Evolutionary conservation across 1,140 invertebrate species (phyloP).

Genomic region (Diorhabda sublineata): DNA sequence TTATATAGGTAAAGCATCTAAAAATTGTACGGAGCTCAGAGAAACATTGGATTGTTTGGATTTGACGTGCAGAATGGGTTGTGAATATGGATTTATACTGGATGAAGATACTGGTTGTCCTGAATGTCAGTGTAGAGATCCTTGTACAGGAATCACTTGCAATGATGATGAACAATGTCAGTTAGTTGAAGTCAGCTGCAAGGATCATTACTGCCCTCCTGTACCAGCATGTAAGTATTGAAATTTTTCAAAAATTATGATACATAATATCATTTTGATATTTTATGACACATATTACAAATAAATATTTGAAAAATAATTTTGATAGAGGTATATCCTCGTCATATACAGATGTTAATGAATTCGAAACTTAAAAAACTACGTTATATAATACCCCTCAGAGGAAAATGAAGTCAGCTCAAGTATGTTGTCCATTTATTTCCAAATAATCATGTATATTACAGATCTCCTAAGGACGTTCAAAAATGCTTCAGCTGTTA

Average conservation of each 20-base stretch:
- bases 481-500: too few relatives aligned
- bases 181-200: constrained; percentile 76
- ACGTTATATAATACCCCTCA: too few relatives aligned
- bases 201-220: constrained; percentile 73
- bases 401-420: too few relatives aligned
- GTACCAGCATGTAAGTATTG: constrained; percentile 69
- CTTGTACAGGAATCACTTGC: constrained; percentile 65
- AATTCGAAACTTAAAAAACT: too few relatives aligned
- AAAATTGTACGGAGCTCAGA: constrained; percentile 53
- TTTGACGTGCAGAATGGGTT: constrained; percentile 71
- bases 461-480: too few relatives aligned
- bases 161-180: constrained; percentile 62
- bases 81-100: constrained; percentile 75
- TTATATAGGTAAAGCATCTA: constrained; percentile 18
- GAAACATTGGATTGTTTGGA: constrained; percentile 61
- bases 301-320: too few relatives aligned
- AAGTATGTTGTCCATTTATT: too few relatives aligned
- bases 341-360: too few relatives aligned
- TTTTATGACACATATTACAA: background rate
- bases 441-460: too few relatives aligned
- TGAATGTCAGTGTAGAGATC: constrained; percentile 72
- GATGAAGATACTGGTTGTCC: constrained; percentile 65
- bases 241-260: background rate
- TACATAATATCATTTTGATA: background rate
- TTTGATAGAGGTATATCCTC: too few relatives aligned